Evolutionary conservation across 2,797 vertebrate genomes (phyloP).

Genomic region (Sus cebifrons): DNA sequence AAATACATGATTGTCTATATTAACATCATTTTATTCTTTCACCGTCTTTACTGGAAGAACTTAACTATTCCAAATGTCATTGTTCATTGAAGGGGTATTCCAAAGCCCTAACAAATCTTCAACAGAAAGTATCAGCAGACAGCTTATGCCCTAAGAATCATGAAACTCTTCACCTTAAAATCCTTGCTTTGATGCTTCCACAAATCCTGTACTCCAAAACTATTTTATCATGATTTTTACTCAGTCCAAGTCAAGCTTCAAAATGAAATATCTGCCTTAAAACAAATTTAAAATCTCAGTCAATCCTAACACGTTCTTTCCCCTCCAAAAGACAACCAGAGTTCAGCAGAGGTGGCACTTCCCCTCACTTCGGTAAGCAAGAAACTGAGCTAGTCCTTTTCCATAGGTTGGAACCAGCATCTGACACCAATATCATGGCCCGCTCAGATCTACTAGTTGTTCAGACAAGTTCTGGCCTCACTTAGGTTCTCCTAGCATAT

Average conservation of each 20-base stretch:
- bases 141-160: background rate
- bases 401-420: background rate
- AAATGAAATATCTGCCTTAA: conserved; percentile 6
- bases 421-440: background rate
- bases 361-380: background rate
- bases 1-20: background rate
- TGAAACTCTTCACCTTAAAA: background rate
- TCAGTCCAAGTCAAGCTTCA: background rate
- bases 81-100: background rate
- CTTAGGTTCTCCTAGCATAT: background rate
- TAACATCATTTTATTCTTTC: background rate
- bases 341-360: background rate
- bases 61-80: background rate
- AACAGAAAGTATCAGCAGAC: background rate
- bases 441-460: background rate
- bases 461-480: no score
- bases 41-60: background rate
- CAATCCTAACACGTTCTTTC: background rate
- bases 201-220: background rate
- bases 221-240: background rate
- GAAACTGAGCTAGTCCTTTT: background rate
- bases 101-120: background rate
- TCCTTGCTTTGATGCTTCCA: background rate
- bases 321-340: background rate
- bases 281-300: background rate